phyloP scores from a whole-genome alignment of 1,140 invertebrate species.

The Calephelis virginiensis region DNA sequence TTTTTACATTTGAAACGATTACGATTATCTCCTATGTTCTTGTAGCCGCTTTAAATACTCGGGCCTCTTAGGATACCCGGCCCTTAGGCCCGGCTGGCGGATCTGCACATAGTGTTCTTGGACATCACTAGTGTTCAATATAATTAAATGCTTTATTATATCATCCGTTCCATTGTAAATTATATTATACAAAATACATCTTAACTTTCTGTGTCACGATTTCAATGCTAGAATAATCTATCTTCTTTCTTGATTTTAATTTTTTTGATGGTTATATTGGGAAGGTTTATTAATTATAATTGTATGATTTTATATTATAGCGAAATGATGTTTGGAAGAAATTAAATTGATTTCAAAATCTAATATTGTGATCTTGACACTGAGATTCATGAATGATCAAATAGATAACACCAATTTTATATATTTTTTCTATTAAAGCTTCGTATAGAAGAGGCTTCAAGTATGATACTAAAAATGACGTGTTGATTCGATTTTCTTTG shows the following conservation, averaged over 20 bases:
- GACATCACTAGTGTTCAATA: conserved; percentile 42
- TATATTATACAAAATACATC: conserved; percentile 37
- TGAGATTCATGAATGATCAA: conserved; percentile 19
- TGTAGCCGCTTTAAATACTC: not conserved
- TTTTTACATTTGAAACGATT: conserved; percentile 10
- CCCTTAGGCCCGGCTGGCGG: too few species aligned
- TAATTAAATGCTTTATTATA: conserved; percentile 47
- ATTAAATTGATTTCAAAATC: not conserved
- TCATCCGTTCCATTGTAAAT: conserved; percentile 65
- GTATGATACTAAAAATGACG: conserved; percentile 22
- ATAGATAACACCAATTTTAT: conserved; percentile 24
- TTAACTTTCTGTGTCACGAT: conserved; percentile 22
- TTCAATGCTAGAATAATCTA: conserved; percentile 17
- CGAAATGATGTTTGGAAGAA: too few species aligned
- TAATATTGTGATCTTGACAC: conserved; percentile 15
- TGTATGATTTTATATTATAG: not conserved
- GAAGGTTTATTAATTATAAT: not conserved
- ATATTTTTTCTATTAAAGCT: conserved; percentile 19
- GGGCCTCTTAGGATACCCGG: not conserved
- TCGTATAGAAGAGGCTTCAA: conserved; percentile 1
- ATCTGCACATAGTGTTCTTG: conserved; percentile 39
- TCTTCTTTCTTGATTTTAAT: not conserved
- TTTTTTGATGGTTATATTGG: not conserved
- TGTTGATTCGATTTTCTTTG: conserved; percentile 39
- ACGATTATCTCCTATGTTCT: conserved; percentile 3